Evolutionary conservation across 1,140 invertebrate genomes (phyloP), one percentile per base, ranked within the genome.

Genomic region (Acromyrmex echinatior): DNA sequence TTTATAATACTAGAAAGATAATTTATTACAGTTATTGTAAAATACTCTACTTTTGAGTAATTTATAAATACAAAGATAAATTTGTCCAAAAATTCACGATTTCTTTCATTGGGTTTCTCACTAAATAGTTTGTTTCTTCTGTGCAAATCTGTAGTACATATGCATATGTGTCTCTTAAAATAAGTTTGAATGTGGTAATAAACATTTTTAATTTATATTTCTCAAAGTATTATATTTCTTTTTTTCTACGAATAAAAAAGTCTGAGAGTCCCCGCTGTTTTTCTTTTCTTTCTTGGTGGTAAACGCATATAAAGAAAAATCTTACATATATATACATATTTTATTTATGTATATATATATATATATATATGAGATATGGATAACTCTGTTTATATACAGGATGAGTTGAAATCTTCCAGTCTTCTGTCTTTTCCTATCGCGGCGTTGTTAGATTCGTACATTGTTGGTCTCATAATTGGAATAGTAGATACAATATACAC

Each of bases 21-120:
- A 77, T 73, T 21, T 21, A 21, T 21, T 82, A 31, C 3, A 12
- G 16, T 35, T 73, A 81, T 79, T 62, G 28, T 53, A 65, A 62
- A 39, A 28, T 18, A 65, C 28, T 65, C 16, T 65, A 6, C 3
- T 56, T 79, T 79, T 16, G 16, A 66, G 66, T 58, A 84, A 58
- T 60, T 12, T 45, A 56, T 56, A 65, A 65, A 56, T 86, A 21
- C 56, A 62, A 74, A 77, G 88, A 91, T 91, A 92, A 91, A 92
- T 92, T 92, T 92, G 91, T 91, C 86, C 90, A 91, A 88, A 56
- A 51, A 76, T 87, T 88, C 86, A 91, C 63, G 86, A 51, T 91
- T 88, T 91, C 76, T 92, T 92, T 88, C 65, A 88, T 91, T 92
- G 91, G 74, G 86, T 91, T 91, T 92, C 71, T 92, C 91, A 92